Evolutionary conservation across 1,140 invertebrate genomes (phyloP), one percentile per base, ranked within the genome.

Genomic region (Eriosoma lanigerum): DNA sequence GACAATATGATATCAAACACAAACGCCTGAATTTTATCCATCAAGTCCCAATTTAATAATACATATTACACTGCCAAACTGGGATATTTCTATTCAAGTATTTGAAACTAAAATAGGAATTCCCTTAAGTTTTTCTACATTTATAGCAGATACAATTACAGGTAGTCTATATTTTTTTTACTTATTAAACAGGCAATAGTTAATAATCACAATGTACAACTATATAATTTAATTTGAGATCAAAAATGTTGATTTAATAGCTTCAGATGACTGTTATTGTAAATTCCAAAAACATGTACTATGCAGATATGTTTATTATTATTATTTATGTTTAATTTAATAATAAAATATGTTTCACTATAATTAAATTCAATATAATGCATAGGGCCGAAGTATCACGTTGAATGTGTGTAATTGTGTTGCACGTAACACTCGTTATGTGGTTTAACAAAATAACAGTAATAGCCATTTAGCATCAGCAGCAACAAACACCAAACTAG

Each of bases 371-470:
- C 26, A 58, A 80, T 21, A 54, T 75, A 70, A 44, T 64, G 81
- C 83, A 24, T 84, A 89, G 89, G 91, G 95, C 17, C 89, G 93
- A 80, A 93, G 90, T 78, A 96, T 94, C 90, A 90, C 94, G 0
- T 85, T 97, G 3, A 91, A 90, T 82, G 90, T 90, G 1, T 97
- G 96, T 85, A 94, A 92, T 83, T 88, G 93, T 29, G 92, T 94
- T 19, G 94, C 95, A 0, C 87, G 92, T n/a, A 96, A 94, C 82
- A 94, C 92, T 0, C 87, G 89, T 90, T 1, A 92, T 95, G 89
- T 93, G 93, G 89, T 94, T 95, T 86, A 91, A 87, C 83, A 89
- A 87, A 82, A 38, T 38, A 3, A 82, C 64, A 84, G 86, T 82
- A 54, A 15, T 54, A 10, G 68, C 0, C 29, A 72, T 12, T 50